Evolutionary conservation across 2,113 vertebrate genomes (phyloP).

Genomic region (Ictalurus furcatus): DNA sequence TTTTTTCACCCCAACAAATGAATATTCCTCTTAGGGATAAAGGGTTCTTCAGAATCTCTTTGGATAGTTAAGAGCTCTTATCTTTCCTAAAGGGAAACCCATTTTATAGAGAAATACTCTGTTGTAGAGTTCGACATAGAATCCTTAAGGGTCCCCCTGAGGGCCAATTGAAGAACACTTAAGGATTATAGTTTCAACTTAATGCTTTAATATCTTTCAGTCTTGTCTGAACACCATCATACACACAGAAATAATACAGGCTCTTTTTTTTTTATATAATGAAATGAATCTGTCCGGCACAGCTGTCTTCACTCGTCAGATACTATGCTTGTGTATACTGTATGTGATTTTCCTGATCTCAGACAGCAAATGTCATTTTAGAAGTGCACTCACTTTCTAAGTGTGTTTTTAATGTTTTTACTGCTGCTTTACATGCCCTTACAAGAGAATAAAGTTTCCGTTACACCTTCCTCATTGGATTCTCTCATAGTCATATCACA

Average conservation of each 20-base stretch:
- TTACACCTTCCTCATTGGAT: background rate
- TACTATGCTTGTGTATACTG: slow-evolving; percentile 7
- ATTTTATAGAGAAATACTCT: background rate
- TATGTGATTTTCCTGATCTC: slow-evolving; percentile 24
- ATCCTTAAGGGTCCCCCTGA: background rate
- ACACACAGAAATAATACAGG: background rate
- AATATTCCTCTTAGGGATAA: background rate
- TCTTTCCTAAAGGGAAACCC: background rate
- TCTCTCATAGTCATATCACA: background rate
- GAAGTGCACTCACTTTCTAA: background rate
- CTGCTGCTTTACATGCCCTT: slow-evolving; percentile 28
- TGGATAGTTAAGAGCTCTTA: background rate
- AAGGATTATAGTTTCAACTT: slow-evolving; percentile 1
- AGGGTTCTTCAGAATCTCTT: background rate
- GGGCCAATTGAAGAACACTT: background rate
- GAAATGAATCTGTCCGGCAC: slow-evolving; percentile 11
- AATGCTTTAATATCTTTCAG: slow-evolving; percentile 10
- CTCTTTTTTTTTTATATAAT: background rate
- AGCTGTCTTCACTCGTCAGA: slow-evolving; percentile 18
- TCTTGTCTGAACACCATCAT: background rate
- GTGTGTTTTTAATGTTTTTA: background rate
- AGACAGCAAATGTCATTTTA: slow-evolving; percentile 20
- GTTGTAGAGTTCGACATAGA: background rate
- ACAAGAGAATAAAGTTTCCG: slow-evolving; percentile 1
- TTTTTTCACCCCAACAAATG: background rate